Conservation (phyloP, 2,888 invertebrate species). For the Strigamia transsilvanica region DNA sequence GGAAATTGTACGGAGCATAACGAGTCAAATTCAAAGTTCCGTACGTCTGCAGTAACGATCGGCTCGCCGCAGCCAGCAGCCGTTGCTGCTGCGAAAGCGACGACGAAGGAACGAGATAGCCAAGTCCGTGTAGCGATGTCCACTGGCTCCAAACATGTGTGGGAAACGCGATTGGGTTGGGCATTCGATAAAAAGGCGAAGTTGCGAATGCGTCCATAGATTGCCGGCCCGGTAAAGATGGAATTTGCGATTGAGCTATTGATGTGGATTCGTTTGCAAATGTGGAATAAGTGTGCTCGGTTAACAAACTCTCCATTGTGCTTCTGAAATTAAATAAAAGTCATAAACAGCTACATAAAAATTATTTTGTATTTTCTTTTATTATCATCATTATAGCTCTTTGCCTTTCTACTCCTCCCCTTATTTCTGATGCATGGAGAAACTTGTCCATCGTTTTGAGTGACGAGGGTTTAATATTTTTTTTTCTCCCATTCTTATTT, state of each 20-base stretch:
- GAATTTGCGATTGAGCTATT: not conserved
- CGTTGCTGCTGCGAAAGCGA: slow-evolving; percentile 70
- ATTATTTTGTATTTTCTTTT: not conserved
- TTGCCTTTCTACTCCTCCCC: not conserved
- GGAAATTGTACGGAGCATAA: slow-evolving; percentile 50
- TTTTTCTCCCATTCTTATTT: slow-evolving; percentile 40
- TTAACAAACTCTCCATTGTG: slow-evolving; percentile 56
- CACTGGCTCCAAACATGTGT: slow-evolving; percentile 74
- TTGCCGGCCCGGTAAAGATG: not conserved
- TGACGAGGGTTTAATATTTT: slow-evolving; percentile 50
- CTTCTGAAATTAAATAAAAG: slow-evolving; percentile 50
- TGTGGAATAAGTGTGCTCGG: slow-evolving; percentile 53
- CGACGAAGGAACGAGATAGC: slow-evolving; percentile 70
- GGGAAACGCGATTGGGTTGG: slow-evolving; percentile 57
- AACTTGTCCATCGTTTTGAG: slow-evolving; percentile 32
- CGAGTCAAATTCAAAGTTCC: slow-evolving; percentile 42
- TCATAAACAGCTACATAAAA: slow-evolving; percentile 25
- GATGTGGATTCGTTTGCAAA: not conserved
- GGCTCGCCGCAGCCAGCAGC: slow-evolving; percentile 67
- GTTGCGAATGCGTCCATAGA: slow-evolving; percentile 6
- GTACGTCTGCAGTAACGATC: slow-evolving; percentile 51
- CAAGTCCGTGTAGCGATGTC: slow-evolving; percentile 70
- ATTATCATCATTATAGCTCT: slow-evolving; percentile 1
- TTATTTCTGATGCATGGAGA: slow-evolving; percentile 35
- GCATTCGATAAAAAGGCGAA: slow-evolving; percentile 50